Base-by-base conservation (phyloP, 92 coral and sea anemone species). In the Muricea muricata region DNA sequence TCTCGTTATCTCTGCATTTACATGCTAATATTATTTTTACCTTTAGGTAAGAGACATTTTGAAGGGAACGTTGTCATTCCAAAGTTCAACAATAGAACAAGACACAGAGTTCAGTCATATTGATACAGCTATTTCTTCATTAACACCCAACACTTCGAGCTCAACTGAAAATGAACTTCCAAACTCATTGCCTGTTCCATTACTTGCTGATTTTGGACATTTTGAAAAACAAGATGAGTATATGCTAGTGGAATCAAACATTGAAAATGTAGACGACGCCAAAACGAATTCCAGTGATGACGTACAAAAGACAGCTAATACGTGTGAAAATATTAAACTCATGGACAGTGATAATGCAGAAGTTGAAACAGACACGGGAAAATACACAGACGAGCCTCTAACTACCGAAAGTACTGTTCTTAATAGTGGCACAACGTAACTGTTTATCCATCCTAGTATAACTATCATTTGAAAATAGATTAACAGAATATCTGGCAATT, bases 21-120 rank as follows among this genome's bases (percentile, higher is more conserved):
- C n/a, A n/a, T n/a, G n/a, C n/a, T n/a, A n/a, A n/a, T n/a, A n/a
- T n/a, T n/a, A n/a, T 41, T 25, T 70, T 34, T 28, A 10, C 20
- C 77, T 77, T 61, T 48, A 97, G 99, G 98, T 97, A 32, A 94
- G 99, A 7, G 99, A 97, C 78, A 86, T 97, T 30, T 81, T 97
- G 82, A 97, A 97, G 68, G 99, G 99, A 33, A 92, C 98, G 34
- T 87, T 93, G 46, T 70, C 99, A 34, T 97, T 92, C 80, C 95
- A 97, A 24, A 93, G 95, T 13, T 92, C 99, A 37, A 88, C 99
- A 10, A 75, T 90, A 82, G 99, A 97, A 60, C 91, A 92, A 21
- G 99, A 97, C 58, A 88, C 95, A 48, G 99, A 97, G 80, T 97
- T 97, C 79, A 86, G 94, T 82, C 98, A 97, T 76, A 97, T 97